Conservation (phyloP, 2,888 invertebrate genomes). For the Drosophila koepferae region DNA sequence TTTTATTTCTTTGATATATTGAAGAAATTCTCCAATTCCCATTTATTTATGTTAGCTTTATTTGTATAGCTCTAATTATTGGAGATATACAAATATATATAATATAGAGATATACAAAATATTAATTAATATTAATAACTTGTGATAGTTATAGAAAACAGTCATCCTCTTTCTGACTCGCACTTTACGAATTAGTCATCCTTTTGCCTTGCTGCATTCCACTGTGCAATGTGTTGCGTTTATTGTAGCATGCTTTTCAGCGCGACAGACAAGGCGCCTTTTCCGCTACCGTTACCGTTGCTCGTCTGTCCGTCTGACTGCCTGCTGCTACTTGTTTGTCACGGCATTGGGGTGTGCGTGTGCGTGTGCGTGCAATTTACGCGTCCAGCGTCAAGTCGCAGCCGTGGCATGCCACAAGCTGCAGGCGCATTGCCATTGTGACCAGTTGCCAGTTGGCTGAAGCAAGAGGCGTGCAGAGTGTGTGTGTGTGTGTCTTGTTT, state of each 20-base stretch:
- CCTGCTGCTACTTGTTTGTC: slow-evolving; percentile 1
- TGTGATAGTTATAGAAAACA: not conserved
- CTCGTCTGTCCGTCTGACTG: slow-evolving; percentile 12
- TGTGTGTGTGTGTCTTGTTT: slow-evolving; percentile 23
- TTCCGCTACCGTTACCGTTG: slow-evolving; percentile 32
- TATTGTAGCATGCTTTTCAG: slow-evolving; percentile 49
- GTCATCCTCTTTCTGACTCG: not conserved
- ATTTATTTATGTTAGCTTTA: no score
- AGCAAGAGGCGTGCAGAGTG: slow-evolving; percentile 27
- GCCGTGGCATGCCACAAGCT: slow-evolving; percentile 61
- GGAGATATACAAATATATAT: no score
- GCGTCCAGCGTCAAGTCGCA: slow-evolving; percentile 68
- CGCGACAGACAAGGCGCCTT: slow-evolving; percentile 53
- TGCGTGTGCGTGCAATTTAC: slow-evolving; percentile 57
- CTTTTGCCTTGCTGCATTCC: not conserved
- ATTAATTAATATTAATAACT: no score
- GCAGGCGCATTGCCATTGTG: slow-evolving; percentile 62
- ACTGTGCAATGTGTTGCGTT: slow-evolving; percentile 41
- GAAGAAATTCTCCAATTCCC: no score
- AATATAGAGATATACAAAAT: no score
- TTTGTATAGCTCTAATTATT: no score
- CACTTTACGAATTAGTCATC: no score
- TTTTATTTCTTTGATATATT: no score
- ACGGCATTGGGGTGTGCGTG: slow-evolving; percentile 33
- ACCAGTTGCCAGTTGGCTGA: slow-evolving; percentile 32